Conservation (phyloP, 2,888 invertebrate genomes). For the Esperia sulphurella region DNA sequence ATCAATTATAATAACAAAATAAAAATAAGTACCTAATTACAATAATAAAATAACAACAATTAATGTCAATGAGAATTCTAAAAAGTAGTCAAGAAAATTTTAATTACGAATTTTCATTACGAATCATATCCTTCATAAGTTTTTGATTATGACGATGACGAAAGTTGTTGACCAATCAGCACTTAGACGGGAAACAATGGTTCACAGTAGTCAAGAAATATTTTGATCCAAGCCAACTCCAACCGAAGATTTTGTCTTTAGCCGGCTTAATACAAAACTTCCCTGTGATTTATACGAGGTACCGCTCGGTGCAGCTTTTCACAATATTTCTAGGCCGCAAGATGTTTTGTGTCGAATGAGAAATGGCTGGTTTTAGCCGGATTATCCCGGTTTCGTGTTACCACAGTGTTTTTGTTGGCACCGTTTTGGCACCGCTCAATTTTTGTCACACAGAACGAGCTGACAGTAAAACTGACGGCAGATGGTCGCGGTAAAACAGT, state of each 20-base stretch:
- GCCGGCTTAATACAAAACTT: constrained; percentile 46
- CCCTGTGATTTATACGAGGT: constrained; percentile 62
- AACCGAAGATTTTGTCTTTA: neutral
- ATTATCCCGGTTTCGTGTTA: constrained; percentile 49
- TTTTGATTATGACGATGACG: too few relatives aligned
- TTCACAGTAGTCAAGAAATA: too few relatives aligned
- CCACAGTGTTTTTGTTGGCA: constrained; percentile 66
- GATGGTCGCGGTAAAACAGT: constrained; percentile 14
- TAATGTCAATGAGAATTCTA: too few relatives aligned
- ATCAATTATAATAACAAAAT: too few relatives aligned
- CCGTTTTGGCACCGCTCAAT: constrained; percentile 24
- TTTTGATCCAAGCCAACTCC: too few relatives aligned
- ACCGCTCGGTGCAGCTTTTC: constrained; percentile 53
- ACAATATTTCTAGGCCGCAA: constrained; percentile 66
- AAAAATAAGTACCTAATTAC: too few relatives aligned
- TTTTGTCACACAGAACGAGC: constrained; percentile 19
- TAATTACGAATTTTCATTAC: too few relatives aligned
- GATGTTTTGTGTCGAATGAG: constrained; percentile 72
- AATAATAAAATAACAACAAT: too few relatives aligned
- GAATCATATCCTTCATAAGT: too few relatives aligned
- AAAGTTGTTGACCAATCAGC: too few relatives aligned
- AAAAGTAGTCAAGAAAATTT: too few relatives aligned
- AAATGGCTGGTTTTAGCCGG: constrained; percentile 49
- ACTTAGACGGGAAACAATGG: too few relatives aligned
- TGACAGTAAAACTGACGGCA: constrained; percentile 1